Evolutionary conservation across 1,140 invertebrate genomes (phyloP), one percentile per base, ranked within the genome.

Genomic region (Venturia canescens): DNA sequence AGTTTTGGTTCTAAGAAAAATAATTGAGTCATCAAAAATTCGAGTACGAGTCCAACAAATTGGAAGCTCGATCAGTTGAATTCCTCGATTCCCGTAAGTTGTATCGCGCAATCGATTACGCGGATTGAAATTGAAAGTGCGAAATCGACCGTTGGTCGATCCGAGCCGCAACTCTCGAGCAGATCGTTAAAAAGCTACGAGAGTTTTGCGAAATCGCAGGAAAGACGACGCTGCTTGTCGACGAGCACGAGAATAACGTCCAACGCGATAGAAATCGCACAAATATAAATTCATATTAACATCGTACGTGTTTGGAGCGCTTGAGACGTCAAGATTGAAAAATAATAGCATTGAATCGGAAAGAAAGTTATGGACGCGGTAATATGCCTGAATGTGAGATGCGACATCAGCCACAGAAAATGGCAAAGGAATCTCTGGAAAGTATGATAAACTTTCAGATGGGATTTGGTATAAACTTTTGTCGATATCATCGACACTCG

Each of bases 61-160:
- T n/a, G 50, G 0, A 53, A 18, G 3, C 50, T 53, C 50, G 16
- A 3, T n/a, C 50, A 18, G 50, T 1, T 29, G 23, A 74, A 53
- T 76, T 31, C 29, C 31, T 53, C 13, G 27, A 21, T 76, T 63
- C 63, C 53, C 53, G 18, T 23, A 53, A 21, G 53, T 76, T 76
- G 50, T 29, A 53, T n/a, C 53, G 29, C 27, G 27, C 16, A 34
- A 15, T 53, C 27, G 50, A 63, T 34, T 57, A 63, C 63, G 53
- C 60, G 23, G 53, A 29, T 63, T 60, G 9, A 63, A 76, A 76
- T 76, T 76, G 72, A 76, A 76, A 76, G 53, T 76, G 29, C 27
- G 72, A 76, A 53, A 60, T 53, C 53, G 72, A 76, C 53, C 31
- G 72, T 74, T 71, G 34, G 72, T 76, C 50, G 63, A 76, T 76